Percentiles rank a stretch among this genome's conserved stretches.
These are phyloP conservation scores for Pollimyrus isidori DNA, from an alignment of 2,113 vertebrate genomes.

Conservation along the genomic window DNA sequence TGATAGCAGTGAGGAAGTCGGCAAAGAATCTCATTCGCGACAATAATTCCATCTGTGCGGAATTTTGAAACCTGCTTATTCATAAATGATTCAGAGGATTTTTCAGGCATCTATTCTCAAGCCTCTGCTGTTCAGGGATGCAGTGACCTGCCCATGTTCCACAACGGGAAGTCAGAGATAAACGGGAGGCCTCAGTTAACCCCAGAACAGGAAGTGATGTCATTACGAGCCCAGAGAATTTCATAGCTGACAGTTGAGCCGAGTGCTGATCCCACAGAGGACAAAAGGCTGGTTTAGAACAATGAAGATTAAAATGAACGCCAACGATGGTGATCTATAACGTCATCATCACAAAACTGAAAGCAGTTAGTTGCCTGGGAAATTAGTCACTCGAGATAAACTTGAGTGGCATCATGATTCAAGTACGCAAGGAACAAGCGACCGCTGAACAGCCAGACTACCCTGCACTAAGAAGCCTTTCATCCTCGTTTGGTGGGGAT, in stretches of 20 bases:
- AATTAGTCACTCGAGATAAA: not conserved
- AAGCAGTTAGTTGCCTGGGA: not conserved
- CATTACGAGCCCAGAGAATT: not conserved
- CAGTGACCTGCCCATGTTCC: not conserved
- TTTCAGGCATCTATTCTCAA: not conserved
- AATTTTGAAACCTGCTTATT: not conserved
- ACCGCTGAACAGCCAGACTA: not conserved
- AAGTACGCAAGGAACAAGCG: not conserved
- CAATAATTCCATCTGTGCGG: not conserved
- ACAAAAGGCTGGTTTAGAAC: not conserved
- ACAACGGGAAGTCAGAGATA: not conserved
- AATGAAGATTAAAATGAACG: not conserved
- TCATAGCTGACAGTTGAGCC: not conserved
- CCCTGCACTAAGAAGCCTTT: not conserved
- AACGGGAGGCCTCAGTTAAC: not conserved
- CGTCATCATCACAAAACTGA: not conserved
- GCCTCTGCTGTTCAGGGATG: not conserved
- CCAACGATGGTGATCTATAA: not conserved
- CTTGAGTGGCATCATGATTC: not conserved
- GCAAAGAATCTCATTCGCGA: not conserved
- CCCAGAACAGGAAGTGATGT: not conserved
- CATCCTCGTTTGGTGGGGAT: not conserved
- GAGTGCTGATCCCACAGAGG: not conserved
- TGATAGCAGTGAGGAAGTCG: not conserved
- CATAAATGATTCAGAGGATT: not conserved